These are phyloP conservation scores for Drosophila kohkoa DNA, from an alignment of 1,140 invertebrate species.

Conservation along the genomic window DNA sequence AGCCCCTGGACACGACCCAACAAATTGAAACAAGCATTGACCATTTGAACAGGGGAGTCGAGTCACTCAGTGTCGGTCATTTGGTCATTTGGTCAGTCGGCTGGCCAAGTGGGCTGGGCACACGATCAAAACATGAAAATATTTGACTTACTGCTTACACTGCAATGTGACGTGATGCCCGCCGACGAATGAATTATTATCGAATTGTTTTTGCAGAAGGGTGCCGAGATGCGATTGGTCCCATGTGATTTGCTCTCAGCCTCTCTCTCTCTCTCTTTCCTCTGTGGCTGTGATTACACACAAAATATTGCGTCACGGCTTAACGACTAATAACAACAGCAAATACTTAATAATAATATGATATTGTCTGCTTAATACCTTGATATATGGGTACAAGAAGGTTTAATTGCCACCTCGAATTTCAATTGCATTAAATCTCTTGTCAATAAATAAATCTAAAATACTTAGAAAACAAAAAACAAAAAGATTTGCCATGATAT, in stretches of 20 bases:
- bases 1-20: conserved; percentile 34
- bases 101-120: conserved; percentile 70
- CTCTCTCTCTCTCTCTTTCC: conserved; percentile 11
- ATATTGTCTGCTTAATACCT: neutral
- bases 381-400: neutral
- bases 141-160: conserved; percentile 80
- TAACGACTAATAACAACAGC: neutral
- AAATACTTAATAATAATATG: neutral
- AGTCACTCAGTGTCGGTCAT: neutral
- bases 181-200: conserved; percentile 68
- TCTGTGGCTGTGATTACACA: conserved; percentile 27
- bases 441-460: too few species aligned
- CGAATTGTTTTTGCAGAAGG: conserved; percentile 44
- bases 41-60: conserved; percentile 2
- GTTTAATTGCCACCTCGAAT: too few species aligned
- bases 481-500: too few species aligned
- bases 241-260: conserved; percentile 6
- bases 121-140: conserved; percentile 83
- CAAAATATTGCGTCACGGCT: conserved; percentile 42
- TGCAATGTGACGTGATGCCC: conserved; percentile 4
- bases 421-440: too few species aligned
- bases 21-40: conserved; percentile 56
- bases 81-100: neutral
- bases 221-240: conserved; percentile 18
- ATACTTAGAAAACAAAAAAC: too few species aligned